Evolutionary conservation across 2,888 invertebrate genomes (phyloP), one percentile per base, ranked within the genome.

Genomic region (Carcina quercana): DNA sequence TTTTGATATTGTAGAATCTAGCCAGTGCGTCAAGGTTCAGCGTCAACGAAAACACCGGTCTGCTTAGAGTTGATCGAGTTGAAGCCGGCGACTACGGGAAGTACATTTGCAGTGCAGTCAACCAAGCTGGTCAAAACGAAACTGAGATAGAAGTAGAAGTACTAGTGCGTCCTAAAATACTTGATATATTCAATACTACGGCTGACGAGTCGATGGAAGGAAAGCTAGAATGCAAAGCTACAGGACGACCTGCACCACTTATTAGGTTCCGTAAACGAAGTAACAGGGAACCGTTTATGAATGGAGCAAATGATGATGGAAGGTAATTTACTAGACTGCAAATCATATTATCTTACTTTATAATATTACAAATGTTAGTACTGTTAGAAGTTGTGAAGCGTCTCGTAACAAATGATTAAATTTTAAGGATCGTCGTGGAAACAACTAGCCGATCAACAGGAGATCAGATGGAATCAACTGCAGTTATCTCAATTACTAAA

Each of bases 221-320:
- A 0, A 87, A 86, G 49, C 74, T 95, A 12, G 87, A 88, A 14
- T 96, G 96, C 60, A 90, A 90, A 55, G 91, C 93, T 0, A 87
- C 88, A 17, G 96, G 96, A 3, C 86, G 92, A 39, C 96, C 96
- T 0, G 87, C 91, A 7, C 96, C 96, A 0, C 76, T 78, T 13
- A 88, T 96, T 24, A 87, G 87, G n/a, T 95, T 96, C 76, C 87
- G 91, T 33, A 94, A 94, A 65, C 87, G 90, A 50, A 91, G 91
- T 38, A 86, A 79, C 26, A 70, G 78, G 3, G 87, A 88, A 38
- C 86, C 88, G 5, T 94, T 89, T 60, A 66, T 84, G 2, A 73
- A 85, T 27, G 94, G 94, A 13, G 71, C 82, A 10, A 85, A 87
- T 30, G 91, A 93, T 53, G 86, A 89, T 36, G 86, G 76, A 54